These are phyloP conservation scores for Ennomos fuscantarius DNA, from an alignment of 2,888 invertebrate genomes.

Conservation along the genomic window DNA sequence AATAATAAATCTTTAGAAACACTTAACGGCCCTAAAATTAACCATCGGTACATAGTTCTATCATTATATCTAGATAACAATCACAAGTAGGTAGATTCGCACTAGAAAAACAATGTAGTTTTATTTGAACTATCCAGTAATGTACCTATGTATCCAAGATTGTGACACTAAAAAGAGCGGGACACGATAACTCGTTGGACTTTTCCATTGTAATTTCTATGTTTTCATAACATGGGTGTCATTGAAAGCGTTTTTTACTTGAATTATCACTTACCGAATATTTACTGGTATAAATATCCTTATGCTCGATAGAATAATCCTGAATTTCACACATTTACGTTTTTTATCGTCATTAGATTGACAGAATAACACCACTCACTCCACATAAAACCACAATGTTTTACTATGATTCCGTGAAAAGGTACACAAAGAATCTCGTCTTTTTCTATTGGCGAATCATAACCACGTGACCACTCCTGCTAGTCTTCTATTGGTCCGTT, in stretches of 20 bases:
- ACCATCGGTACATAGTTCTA: too few species aligned
- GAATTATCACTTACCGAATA: constrained; percentile 87
- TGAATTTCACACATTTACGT: constrained; percentile 88
- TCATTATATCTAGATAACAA: too few species aligned
- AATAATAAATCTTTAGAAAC: too few species aligned
- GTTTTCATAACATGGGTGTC: constrained; percentile 59
- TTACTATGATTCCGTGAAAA: constrained; percentile 81
- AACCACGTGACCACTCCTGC: constrained; percentile 80
- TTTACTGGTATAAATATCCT: constrained; percentile 87
- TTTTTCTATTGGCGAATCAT: constrained; percentile 74
- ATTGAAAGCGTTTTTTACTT: constrained; percentile 32
- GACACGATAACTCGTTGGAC: constrained; percentile 74
- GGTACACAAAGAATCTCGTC: constrained; percentile 84
- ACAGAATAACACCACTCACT: constrained; percentile 84
- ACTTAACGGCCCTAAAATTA: too few species aligned
- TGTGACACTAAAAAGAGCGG: constrained; percentile 83
- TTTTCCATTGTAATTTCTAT: constrained; percentile 69
- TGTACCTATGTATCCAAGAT: constrained; percentile 5
- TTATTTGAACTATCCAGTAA: too few species aligned
- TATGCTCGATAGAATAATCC: constrained; percentile 88
- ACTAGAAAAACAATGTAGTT: constrained; percentile 16
- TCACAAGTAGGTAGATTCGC: too few species aligned
- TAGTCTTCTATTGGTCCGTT: constrained; percentile 70
- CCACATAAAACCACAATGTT: constrained; percentile 82
- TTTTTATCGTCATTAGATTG: constrained; percentile 80